Evolutionary conservation across 2,888 invertebrate genomes (phyloP), one percentile per base, ranked within the genome.

Genomic region (Imbricaverruca yamaguchii): DNA sequence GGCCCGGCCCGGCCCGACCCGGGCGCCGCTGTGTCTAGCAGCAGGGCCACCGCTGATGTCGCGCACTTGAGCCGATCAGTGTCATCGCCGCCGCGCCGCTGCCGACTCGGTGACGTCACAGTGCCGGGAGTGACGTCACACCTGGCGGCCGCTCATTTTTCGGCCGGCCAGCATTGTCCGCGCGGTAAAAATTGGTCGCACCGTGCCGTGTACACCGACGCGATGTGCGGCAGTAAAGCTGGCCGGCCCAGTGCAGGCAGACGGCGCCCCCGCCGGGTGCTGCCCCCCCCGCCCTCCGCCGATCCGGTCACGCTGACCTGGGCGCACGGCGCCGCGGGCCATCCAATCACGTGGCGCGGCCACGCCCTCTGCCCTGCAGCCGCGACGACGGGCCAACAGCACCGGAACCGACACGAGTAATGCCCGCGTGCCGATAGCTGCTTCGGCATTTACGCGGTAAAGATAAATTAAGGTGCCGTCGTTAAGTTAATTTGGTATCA

Each of bases 401-500:
- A 4, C 39, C 39, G 39, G 39, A 39, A 39, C 39, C 39, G 39
- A 39, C 39, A 39, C 12, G 67, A 67, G 67, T 67, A 67, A 67
- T 67, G 67, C 13, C 25, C 67, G 25, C 25, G 67, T 25, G 67
- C 23, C 67, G 25, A 67, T 67, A 25, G 67, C 67, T 25, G 67
- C 25, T 25, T 23, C 13, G 67, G 67, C 53, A 74, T 74, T 74
- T 74, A 53, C 74, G 15, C 10, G 53, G 11, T 53, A 21, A 12
- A 39, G 74, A 74, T 74, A 74, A 74, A 74, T 74, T 74, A 74
- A 74, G 15, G 53, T 25, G 39, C 74, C 53, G 74, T 74, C 74
- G 53, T 74, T 74, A 74, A 74, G 74, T 74, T 74, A 74, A 74
- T 74, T 74, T 74, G 21, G 11, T 53, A 53, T 74, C 74, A 74